Evolutionary conservation across 1,140 invertebrate species (phyloP).

Genomic region (Danaus melanippus): DNA sequence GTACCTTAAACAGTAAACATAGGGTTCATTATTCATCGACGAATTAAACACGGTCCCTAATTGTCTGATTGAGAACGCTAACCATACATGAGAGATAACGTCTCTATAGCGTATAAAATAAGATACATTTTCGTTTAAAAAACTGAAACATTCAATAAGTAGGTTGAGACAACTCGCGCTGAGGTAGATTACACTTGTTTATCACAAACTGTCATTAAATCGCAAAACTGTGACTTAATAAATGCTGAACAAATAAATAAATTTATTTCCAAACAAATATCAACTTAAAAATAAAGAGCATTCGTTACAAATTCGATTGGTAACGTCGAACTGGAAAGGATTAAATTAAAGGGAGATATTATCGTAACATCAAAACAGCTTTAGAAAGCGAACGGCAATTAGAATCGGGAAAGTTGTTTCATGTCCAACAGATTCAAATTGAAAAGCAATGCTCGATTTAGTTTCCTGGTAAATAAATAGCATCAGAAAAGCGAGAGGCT

Average conservation of each 20-base stretch:
- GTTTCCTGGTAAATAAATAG: conserved; percentile 53
- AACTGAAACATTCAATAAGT: conserved; percentile 55
- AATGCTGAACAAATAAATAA: conserved; percentile 11
- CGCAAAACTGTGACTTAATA: conserved; percentile 34
- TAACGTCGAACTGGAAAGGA: neutral
- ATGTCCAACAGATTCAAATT: conserved; percentile 33
- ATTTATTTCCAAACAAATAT: neutral
- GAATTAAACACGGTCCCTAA: conserved; percentile 50
- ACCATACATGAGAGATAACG: conserved; percentile 42
- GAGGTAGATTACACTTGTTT: conserved; percentile 53
- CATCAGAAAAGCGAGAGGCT: conserved; percentile 56
- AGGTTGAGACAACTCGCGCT: conserved; percentile 65
- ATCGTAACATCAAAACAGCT: conserved; percentile 20
- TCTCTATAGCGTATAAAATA: conserved; percentile 43
- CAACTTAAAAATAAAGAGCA: neutral
- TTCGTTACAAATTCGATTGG: conserved; percentile 4
- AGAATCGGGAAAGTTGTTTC: conserved; percentile 31
- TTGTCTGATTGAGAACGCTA: conserved; percentile 59
- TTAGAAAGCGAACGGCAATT: conserved; percentile 29
- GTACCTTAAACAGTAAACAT: conserved; percentile 28
- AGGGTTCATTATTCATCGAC: conserved; percentile 42
- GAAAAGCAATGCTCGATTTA: conserved; percentile 34
- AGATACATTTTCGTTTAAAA: conserved; percentile 42
- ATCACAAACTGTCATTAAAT: conserved; percentile 63
- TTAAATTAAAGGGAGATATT: conserved; percentile 13